A percentile compares a stretch with the other conserved stretches of the same genome.
phyloP scores from a whole-genome alignment of 2,888 invertebrate species.

The Hypomecis punctinalis region DNA sequence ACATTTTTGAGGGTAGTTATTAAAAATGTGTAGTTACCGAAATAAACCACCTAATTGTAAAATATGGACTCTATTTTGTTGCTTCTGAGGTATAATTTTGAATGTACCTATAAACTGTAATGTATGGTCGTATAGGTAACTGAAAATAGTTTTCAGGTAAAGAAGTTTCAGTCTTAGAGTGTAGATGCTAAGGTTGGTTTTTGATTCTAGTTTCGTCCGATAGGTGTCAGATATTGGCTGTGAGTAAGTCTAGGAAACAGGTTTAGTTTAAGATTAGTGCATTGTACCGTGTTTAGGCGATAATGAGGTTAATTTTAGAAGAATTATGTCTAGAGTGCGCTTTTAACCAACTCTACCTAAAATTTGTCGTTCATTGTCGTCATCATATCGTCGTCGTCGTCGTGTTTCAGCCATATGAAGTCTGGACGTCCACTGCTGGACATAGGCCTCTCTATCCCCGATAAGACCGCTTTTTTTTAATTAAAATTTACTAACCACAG shows the following conservation, averaged over 20 bases:
- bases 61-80: background rate
- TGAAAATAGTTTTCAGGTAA: background rate
- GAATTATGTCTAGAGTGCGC: background rate
- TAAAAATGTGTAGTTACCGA: background rate
- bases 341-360: no score
- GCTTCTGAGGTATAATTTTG: background rate
- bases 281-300: slow-evolving; percentile 1
- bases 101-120: background rate
- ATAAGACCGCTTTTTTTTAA: no score
- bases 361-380: no score
- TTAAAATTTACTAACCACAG: no score
- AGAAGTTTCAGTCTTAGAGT: background rate
- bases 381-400: no score
- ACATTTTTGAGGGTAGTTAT: background rate
- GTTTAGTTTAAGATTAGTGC: slow-evolving; percentile 3
- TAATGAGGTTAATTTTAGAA: slow-evolving; percentile 2
- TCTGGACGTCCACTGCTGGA: no score
- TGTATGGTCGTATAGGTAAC: background rate
- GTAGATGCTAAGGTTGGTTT: background rate
- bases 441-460: no score
- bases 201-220: background rate
- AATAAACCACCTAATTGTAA: background rate
- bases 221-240: slow-evolving; percentile 7
- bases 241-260: background rate
- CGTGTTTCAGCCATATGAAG: no score